Conservation (phyloP, 1,140 invertebrate species). For the silkworm (Bombyx mori) region ASM3026992v2 NC_085134.1:2921501-2922000, state of each 20-base stretch:
- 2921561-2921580: slow-evolving; percentile 48
- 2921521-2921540: slow-evolving; percentile 40
- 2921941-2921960: too few species aligned
- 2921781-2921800: too few species aligned
- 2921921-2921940: too few species aligned
- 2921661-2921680: not conserved
- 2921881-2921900: too few species aligned
- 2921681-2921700: not conserved
- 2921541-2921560: slow-evolving; percentile 53
- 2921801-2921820: too few species aligned
- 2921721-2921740: not conserved
- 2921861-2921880: too few species aligned
- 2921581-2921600: slow-evolving; percentile 45
- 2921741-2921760: too few species aligned
- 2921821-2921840: too few species aligned
- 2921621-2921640: not conserved
- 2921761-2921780: too few species aligned
- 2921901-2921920: too few species aligned
- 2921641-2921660: not conserved
- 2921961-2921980: too few species aligned
- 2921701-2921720: slow-evolving; percentile 2
- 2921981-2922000: not conserved
- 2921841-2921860: too few species aligned
- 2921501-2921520: slow-evolving; percentile 46
- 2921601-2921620: slow-evolving; percentile 9